phyloP scores from a whole-genome alignment of 2,888 invertebrate species.

The Branchinecta sandiegonensis region DNA sequence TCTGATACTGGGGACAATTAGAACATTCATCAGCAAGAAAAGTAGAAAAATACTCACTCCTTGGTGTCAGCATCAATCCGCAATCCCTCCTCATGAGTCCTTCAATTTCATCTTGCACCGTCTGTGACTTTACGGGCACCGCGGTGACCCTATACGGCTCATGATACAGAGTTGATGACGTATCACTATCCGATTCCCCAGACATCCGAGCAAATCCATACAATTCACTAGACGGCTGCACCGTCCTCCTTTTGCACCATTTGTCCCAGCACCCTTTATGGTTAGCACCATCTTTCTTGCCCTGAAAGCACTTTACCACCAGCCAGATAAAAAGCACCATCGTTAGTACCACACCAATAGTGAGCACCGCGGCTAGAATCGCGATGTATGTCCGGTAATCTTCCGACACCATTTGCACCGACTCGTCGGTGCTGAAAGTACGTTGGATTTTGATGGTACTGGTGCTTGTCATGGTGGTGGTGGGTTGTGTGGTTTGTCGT shows the following conservation, averaged over 20 bases:
- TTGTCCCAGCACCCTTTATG: neutral
- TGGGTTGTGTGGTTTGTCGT: no score
- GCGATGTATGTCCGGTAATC: constrained; percentile 6
- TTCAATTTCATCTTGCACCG: constrained; percentile 10
- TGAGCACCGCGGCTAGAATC: neutral
- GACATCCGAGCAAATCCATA: constrained; percentile 12
- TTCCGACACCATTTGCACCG: neutral
- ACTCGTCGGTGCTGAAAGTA: neutral
- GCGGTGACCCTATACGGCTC: constrained; percentile 18
- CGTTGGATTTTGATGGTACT: no score
- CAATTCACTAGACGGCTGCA: constrained; percentile 8
- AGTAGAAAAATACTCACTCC: neutral
- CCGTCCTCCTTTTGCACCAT: constrained; percentile 1
- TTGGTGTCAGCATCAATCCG: neutral
- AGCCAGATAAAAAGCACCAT: constrained; percentile 1
- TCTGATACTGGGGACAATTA: no score
- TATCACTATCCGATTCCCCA: constrained; percentile 19
- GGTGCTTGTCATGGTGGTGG: no score
- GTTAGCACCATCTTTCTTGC: neutral
- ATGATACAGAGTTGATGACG: constrained; percentile 18
- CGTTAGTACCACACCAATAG: neutral
- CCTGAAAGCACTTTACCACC: constrained; percentile 5
- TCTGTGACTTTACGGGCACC: neutral
- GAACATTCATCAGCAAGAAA: no score
- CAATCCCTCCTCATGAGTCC: neutral